Percentiles rank a stretch among this genome's conserved stretches.
Evolutionary conservation across 2,797 vertebrate genomes (phyloP).

Genomic region (Rhynchonycteris naso): DNA sequence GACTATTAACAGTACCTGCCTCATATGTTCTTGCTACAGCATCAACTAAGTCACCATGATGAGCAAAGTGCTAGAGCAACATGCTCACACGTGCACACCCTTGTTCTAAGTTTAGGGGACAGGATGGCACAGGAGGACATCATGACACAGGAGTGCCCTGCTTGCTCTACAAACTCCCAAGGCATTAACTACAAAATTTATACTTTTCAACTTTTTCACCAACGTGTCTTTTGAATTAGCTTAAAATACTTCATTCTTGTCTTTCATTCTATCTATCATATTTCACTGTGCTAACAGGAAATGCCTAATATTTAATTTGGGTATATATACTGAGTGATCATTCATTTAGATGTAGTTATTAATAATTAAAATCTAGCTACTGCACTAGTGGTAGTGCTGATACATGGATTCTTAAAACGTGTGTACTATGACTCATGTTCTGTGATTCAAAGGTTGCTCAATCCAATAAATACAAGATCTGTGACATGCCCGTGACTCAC

Average conservation of each 20-base stretch:
- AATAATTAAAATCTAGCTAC: neutral
- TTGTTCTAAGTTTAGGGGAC: neutral
- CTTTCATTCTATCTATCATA: neutral
- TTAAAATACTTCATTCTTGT: neutral
- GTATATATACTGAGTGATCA: neutral
- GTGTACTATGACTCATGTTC: neutral
- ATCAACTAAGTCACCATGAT: neutral
- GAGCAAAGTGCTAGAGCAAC: neutral
- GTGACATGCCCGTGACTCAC: neutral
- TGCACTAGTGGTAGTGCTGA: neutral
- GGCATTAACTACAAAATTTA: neutral
- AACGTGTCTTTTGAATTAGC: neutral
- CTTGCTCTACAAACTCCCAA: neutral
- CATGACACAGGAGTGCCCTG: neutral
- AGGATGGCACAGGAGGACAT: neutral
- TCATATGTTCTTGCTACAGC: accelerated
- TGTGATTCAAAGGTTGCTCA: neutral
- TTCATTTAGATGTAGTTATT: neutral
- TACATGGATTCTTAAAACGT: neutral
- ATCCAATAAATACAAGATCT: neutral
- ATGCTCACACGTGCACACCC: neutral
- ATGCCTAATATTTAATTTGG: neutral
- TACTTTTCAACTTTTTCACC: neutral
- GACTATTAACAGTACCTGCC: neutral
- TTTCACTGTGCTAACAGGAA: neutral